Percentiles rank a stretch among this genome's conserved stretches.
Conservation (phyloP, 2,113 vertebrate genomes). For the Crotophaga sulcirostris region DNA sequence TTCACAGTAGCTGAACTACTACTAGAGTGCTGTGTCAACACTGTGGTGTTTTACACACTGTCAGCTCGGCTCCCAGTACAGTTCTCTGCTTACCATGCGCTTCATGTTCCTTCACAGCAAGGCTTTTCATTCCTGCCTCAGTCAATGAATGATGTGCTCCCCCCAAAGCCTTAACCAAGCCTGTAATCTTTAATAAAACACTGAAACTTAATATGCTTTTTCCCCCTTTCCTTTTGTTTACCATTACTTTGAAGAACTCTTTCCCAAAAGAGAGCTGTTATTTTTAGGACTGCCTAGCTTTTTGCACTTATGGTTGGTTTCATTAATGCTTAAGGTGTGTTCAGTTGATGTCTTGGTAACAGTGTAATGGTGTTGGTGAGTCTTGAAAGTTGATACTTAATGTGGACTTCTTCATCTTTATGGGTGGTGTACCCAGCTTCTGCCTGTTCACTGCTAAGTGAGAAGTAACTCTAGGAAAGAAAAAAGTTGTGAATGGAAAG, state of each 20-base stretch:
- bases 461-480: background rate
- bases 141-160: background rate
- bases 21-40: background rate
- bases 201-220: background rate
- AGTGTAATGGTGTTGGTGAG: background rate
- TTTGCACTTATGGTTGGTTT: background rate
- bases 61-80: background rate
- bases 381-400: background rate
- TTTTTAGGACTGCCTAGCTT: background rate
- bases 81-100: accelerated
- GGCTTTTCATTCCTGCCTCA: background rate
- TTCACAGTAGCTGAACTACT: background rate
- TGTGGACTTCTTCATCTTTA: background rate
- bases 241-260: background rate
- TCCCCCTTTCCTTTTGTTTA: background rate
- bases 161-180: background rate
- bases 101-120: background rate
- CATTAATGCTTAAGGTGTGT: background rate
- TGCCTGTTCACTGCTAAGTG: background rate
- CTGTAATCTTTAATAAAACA: background rate
- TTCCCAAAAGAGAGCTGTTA: background rate
- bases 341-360: background rate
- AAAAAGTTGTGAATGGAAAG: conserved; percentile 27
- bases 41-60: background rate
- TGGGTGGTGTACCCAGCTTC: background rate